Conservation (phyloP, 1,140 invertebrate species). For the silkworm (Bombyx mori) region ASM3026992v2 NC_085116.1:4305501-4306000, state of each 20-base stretch:
- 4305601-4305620: background rate
- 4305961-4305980: background rate
- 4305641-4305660: no score
- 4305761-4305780: conserved; percentile 66
- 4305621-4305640: no score
- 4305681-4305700: no score
- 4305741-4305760: no score
- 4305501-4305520: conserved; percentile 71
- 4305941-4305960: conserved; percentile 76
- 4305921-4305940: conserved; percentile 66
- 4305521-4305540: conserved; percentile 84
- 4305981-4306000: no score
- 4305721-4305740: no score
- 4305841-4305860: conserved; percentile 74
- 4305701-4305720: no score
- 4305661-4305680: no score
- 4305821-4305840: conserved; percentile 69
- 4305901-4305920: conserved; percentile 74
- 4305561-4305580: conserved; percentile 85
- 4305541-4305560: conserved; percentile 74
- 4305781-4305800: conserved; percentile 69
- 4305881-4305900: conserved; percentile 80
- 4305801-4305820: conserved; percentile 74
- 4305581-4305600: conserved; percentile 80
- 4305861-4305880: conserved; percentile 81